Base-by-base conservation (phyloP, 2,888 invertebrate genomes). In the Baccha elongata region DNA sequence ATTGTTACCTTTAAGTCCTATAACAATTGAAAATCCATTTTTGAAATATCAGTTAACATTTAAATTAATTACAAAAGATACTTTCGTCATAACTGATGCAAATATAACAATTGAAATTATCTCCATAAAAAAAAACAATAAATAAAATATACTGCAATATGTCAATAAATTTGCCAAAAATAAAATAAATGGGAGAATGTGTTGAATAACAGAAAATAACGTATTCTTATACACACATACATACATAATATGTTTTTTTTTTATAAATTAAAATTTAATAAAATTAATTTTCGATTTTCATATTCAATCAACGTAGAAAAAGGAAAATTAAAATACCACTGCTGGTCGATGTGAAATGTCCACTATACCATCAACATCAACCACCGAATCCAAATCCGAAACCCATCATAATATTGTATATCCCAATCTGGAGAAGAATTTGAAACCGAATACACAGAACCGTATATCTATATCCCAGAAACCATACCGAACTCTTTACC, bases 231-330 rank as follows among this genome's bases (percentile, higher is more conserved):
- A 26, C 26, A 71, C 35, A 64, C 37, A 40, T 58, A 55, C 48
- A 35, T 52, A 17, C 17, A 46, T 21, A 68, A 55, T 55, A 37
- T 13, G 3, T 35, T 55, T 35, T 21, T 55, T 23, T 46, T 21
- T 65, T 15, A 29, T 52, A 60, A 60, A 64, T 69, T 23, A 23
- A 64, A 44, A 79, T 58, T 29, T 58, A 40, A 58, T 58, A 35
- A 73, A 72, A 65, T 55, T 37, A 80, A 67, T 76, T 72, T 83
- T 76, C 50, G 55, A 67, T 78, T 58, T 83, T 83, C 64, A 78
- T 78, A 83, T 83, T 83, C 83, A 83, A 73, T 83, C 83, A 83
- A 76, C 83, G 83, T 83, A 83, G 58, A 26, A 83, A 73, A 83
- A 78, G 78, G 83, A 72, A 78, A 83, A 83, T 78, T 83, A 83